phyloP scores from a whole-genome alignment of 2,888 invertebrate genomes.

The Cephus sareptanus region DNA sequence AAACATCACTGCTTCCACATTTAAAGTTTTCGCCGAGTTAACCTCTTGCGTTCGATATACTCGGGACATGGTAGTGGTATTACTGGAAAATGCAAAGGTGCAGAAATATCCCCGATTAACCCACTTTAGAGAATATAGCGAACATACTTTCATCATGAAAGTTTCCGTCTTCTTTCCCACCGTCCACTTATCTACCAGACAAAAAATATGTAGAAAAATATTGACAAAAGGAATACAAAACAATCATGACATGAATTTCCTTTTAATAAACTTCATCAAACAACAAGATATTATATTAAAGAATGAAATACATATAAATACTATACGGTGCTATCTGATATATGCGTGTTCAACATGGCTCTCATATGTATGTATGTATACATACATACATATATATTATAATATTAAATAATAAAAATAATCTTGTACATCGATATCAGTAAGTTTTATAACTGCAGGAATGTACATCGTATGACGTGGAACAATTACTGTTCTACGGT shows the following conservation, averaged over 20 bases:
- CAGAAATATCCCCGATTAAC: neutral
- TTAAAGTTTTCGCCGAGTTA: neutral
- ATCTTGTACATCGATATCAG: slow-evolving; percentile 39
- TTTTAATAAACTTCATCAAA: slow-evolving; percentile 16
- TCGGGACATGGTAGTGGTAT: neutral
- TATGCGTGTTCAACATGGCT: slow-evolving; percentile 34
- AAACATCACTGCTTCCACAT: neutral
- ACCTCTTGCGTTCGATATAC: neutral
- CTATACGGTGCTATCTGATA: slow-evolving; percentile 35
- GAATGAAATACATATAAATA: slow-evolving; percentile 34
- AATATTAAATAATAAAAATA: slow-evolving; percentile 46
- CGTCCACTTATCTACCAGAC: neutral
- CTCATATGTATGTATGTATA: slow-evolving; percentile 9
- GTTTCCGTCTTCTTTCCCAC: neutral
- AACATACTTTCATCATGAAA: neutral
- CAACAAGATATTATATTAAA: slow-evolving; percentile 18
- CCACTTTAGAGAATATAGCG: neutral
- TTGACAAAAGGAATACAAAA: neutral
- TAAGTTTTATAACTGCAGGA: slow-evolving; percentile 44
- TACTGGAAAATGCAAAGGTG: neutral
- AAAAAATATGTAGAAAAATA: neutral
- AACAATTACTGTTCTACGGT: slow-evolving; percentile 59
- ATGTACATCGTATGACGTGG: slow-evolving; percentile 47
- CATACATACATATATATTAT: slow-evolving; percentile 17
- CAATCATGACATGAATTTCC: neutral